These are phyloP conservation scores for Notarius lentiginosus DNA, from an alignment of 2,113 vertebrate genomes.

Conservation along the genomic window DNA sequence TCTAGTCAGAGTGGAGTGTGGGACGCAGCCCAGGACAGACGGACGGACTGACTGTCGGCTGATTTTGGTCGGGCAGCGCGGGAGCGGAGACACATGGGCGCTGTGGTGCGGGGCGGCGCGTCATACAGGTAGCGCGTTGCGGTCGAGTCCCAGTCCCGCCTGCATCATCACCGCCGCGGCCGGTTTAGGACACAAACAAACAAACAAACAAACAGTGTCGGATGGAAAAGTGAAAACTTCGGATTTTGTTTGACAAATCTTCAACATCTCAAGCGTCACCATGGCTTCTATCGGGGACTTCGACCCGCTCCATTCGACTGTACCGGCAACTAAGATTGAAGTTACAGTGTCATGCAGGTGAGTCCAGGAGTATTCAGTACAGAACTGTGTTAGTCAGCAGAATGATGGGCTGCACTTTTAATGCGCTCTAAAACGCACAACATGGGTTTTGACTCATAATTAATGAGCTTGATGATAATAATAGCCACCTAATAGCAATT, in stretches of 20 bases:
- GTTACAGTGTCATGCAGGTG: constrained; percentile 91
- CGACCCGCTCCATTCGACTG: constrained; percentile 80
- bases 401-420: background rate
- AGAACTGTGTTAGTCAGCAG: background rate
- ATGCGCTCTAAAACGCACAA: background rate
- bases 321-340: constrained; percentile 92
- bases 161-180: background rate
- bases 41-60: background rate
- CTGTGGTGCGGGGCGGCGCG: constrained; percentile 36
- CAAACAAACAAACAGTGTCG: background rate
- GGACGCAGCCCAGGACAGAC: background rate
- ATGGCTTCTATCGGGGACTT: constrained; percentile 87
- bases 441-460: background rate
- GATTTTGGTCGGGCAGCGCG: background rate
- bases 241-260: background rate
- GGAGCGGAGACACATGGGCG: constrained; percentile 39
- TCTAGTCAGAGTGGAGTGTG: background rate
- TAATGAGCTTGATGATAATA: background rate
- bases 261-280: constrained; percentile 14
- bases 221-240: constrained; percentile 9
- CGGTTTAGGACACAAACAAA: background rate
- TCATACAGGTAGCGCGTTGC: constrained; percentile 42
- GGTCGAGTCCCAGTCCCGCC: background rate
- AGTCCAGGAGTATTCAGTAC: constrained; percentile 42
- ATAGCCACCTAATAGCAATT: background rate